These are phyloP conservation scores for Phoxinus dragarum DNA, from an alignment of 2,797 vertebrate species.

Conservation along the genomic window DNA sequence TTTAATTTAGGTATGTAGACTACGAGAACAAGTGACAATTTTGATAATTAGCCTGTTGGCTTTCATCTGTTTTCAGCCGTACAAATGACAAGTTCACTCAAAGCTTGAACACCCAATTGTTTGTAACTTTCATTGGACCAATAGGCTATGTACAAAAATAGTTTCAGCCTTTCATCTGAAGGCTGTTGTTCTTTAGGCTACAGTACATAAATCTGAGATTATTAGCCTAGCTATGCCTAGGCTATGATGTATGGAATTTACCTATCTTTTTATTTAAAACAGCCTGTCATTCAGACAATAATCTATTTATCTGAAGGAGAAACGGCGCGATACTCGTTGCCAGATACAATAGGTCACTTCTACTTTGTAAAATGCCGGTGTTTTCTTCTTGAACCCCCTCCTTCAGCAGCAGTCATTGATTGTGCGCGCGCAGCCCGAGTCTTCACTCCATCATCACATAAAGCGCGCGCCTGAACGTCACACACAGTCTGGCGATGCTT, in stretches of 20 bases:
- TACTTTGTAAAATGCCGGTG: constrained; percentile 57
- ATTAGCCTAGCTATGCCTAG: neutral
- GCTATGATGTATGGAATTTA: accelerated
- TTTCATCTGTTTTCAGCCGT: neutral
- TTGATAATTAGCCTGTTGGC: neutral
- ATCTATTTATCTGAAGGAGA: neutral
- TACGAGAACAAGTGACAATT: neutral
- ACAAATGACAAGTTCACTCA: neutral
- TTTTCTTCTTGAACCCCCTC: constrained; percentile 42
- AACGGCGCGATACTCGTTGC: constrained; percentile 15
- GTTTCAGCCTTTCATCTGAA: neutral
- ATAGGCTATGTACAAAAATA: neutral
- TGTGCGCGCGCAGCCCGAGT: constrained; percentile 73
- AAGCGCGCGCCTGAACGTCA: constrained; percentile 70
- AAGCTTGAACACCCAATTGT: neutral
- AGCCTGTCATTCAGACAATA: neutral
- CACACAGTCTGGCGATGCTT: constrained; percentile 69
- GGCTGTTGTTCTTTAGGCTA: neutral
- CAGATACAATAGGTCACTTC: constrained; percentile 35
- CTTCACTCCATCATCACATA: constrained; percentile 67
- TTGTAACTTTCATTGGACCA: neutral
- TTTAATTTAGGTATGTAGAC: neutral
- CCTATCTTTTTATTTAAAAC: neutral
- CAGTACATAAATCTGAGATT: neutral
- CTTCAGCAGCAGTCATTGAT: constrained; percentile 62